These are phyloP conservation scores for Adela reaumurella DNA, from an alignment of 2,888 invertebrate genomes.

Conservation along the genomic window DNA sequence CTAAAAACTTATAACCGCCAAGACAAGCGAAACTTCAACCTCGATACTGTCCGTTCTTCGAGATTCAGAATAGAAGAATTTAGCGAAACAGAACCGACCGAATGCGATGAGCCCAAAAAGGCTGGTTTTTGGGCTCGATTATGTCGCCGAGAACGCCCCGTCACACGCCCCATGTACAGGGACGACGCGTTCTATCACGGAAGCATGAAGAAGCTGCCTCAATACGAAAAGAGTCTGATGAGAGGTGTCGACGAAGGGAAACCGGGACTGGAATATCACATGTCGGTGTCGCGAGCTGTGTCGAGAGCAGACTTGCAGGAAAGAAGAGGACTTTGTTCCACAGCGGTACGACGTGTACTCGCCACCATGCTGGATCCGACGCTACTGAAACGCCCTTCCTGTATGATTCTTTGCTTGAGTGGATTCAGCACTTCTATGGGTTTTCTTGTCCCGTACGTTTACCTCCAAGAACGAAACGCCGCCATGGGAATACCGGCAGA, in stretches of 20 bases:
- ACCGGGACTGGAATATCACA: conserved; percentile 43
- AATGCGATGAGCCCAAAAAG: conserved; percentile 18
- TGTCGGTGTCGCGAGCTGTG: conserved; percentile 43
- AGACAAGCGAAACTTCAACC: conserved; percentile 25
- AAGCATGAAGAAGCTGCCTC: conserved; percentile 28
- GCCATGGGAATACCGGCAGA: conserved; percentile 22
- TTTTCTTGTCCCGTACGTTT: conserved; percentile 36
- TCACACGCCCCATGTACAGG: conserved; percentile 40
- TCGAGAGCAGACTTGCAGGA: conserved; percentile 33
- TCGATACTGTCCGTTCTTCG: conserved; percentile 36
- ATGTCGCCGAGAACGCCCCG: conserved; percentile 35
- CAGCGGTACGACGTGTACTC: conserved; percentile 35
- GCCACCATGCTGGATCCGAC: conserved; percentile 44
- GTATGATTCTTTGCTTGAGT: conserved; percentile 24
- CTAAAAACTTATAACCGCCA: conserved; percentile 27
- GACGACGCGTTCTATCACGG: conserved; percentile 45
- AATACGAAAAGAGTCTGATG: conserved; percentile 36
- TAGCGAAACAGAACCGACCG: conserved; percentile 7
- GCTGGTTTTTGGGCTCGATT: conserved; percentile 26
- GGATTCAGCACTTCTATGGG: conserved; percentile 31
- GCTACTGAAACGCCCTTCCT: conserved; percentile 29
- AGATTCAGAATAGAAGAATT: conserved; percentile 23
- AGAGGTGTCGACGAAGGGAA: conserved; percentile 20
- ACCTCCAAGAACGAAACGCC: conserved; percentile 28
- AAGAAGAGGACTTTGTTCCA: conserved; percentile 33